A percentile compares a stretch with the other conserved stretches of the same genome.
Evolutionary conservation across 2,113 vertebrate species (phyloP).

Genomic region (Pseudorectes ferrugineus): DNA sequence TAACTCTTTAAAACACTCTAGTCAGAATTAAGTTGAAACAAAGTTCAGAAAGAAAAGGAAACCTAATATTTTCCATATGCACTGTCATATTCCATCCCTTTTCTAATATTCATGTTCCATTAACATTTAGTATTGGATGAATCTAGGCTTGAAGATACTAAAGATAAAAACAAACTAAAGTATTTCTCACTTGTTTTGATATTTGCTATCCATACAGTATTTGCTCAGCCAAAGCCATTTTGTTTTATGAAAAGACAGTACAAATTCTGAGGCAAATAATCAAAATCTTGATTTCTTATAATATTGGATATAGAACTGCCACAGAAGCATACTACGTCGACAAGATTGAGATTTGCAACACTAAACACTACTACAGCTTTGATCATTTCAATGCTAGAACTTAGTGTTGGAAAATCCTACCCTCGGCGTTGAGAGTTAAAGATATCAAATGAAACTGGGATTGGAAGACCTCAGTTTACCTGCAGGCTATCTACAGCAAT

Average conservation of each 20-base stretch:
- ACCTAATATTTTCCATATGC: conserved; percentile 84
- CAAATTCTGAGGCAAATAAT: conserved; percentile 30
- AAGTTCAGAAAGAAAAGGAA: conserved; percentile 48
- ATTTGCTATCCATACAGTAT: conserved; percentile 27
- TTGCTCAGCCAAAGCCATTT: conserved; percentile 40
- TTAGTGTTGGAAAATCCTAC: conserved; percentile 58
- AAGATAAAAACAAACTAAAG: not conserved
- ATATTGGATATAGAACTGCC: conserved; percentile 56
- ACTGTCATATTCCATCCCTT: conserved; percentile 79
- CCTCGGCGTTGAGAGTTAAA: conserved; percentile 37
- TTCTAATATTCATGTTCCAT: conserved; percentile 77
- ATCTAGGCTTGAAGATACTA: conserved; percentile 36
- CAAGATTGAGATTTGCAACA: conserved; percentile 59
- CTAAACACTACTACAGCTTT: conserved; percentile 55
- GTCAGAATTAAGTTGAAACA: conserved; percentile 31
- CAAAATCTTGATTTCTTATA: conserved; percentile 25
- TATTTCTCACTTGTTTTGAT: conserved; percentile 42
- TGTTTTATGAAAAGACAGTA: conserved; percentile 1
- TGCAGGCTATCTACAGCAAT: conserved; percentile 65
- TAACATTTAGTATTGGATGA: conserved; percentile 66
- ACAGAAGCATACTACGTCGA: not conserved
- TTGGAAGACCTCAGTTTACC: conserved; percentile 76
- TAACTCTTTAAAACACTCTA: conserved; percentile 59
- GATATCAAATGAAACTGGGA: conserved; percentile 69
- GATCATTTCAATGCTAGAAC: conserved; percentile 43